phyloP scores from a whole-genome alignment of 2,113 vertebrate genomes.

The Thryonomys swinderianus region DNA sequence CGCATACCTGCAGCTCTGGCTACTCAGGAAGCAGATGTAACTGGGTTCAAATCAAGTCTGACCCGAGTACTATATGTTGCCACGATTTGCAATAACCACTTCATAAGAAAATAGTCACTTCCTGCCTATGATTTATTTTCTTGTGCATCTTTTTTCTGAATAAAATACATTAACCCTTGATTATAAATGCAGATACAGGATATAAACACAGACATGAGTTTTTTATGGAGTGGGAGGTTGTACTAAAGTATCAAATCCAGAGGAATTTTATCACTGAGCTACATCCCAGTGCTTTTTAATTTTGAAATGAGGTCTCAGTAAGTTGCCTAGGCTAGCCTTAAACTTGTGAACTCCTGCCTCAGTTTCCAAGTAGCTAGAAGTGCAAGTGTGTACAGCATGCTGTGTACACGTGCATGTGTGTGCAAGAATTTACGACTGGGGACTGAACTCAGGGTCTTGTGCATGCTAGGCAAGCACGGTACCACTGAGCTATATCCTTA shows the following conservation, averaged over 20 bases:
- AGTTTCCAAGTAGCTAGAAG: not conserved
- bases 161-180: not conserved
- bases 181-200: not conserved
- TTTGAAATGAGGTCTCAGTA: not conserved
- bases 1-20: too few relatives aligned
- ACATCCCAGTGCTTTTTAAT: not conserved
- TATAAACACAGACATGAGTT: not conserved
- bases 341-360: not conserved
- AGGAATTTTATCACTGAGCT: not conserved
- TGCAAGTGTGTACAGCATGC: not conserved
- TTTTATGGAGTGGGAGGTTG: not conserved
- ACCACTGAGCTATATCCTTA: not conserved
- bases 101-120: not conserved
- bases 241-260: not conserved
- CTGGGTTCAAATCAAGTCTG: not conserved
- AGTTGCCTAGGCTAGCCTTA: not conserved
- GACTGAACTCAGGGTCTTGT: not conserved
- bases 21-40: too few relatives aligned
- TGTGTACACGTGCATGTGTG: not conserved
- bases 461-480: not conserved
- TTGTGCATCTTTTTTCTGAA: not conserved
- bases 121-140: not conserved
- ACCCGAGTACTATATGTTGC: not conserved
- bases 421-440: not conserved
- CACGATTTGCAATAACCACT: not conserved